A percentile compares a stretch with the other conserved stretches of the same genome.
These are phyloP conservation scores for Brachyopa scutellaris DNA, from an alignment of 2,888 invertebrate species.

Conservation along the genomic window DNA sequence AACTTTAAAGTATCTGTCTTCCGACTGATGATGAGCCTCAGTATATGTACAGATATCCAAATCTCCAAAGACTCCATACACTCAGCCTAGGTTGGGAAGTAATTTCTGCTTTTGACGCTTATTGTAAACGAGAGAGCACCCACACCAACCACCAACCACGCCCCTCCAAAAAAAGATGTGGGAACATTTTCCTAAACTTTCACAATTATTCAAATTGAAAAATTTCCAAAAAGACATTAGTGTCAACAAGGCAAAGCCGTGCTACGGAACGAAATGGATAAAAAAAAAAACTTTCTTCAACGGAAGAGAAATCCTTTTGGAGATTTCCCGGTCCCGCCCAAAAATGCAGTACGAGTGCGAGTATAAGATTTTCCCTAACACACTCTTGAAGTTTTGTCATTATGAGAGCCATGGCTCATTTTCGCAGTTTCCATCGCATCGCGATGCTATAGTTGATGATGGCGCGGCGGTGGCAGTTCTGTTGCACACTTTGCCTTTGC, in stretches of 20 bases:
- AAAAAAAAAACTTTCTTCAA: conserved; percentile 19
- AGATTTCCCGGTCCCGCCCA: conserved; percentile 38
- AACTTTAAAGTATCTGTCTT: conserved; percentile 44
- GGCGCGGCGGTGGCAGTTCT: conserved; percentile 42
- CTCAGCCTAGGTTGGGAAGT: conserved; percentile 38
- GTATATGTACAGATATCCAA: conserved; percentile 59
- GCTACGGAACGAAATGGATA: conserved; percentile 19
- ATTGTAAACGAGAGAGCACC: conserved; percentile 64
- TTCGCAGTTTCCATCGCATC: conserved; percentile 52
- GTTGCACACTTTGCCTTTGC: conserved; percentile 60
- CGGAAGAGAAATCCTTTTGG: conserved; percentile 54
- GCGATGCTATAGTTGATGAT: conserved; percentile 34
- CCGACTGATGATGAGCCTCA: conserved; percentile 57
- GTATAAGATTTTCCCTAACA: conserved; percentile 27
- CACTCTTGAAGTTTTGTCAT: conserved; percentile 65
- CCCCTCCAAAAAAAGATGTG: conserved; percentile 36
- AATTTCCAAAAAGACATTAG: conserved; percentile 74
- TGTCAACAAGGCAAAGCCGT: conserved; percentile 73
- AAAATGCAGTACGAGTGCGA: conserved; percentile 29
- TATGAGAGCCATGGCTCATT: conserved; percentile 70
- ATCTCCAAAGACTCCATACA: conserved; percentile 61
- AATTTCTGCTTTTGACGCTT: conserved; percentile 61
- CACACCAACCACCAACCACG: conserved; percentile 1
- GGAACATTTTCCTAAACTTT: conserved; percentile 70
- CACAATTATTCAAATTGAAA: conserved; percentile 74